Percentiles rank a stretch among this genome's conserved stretches.
Evolutionary conservation across 2,888 invertebrate genomes (phyloP).

Genomic region (Heterodera filipjevi): DNA sequence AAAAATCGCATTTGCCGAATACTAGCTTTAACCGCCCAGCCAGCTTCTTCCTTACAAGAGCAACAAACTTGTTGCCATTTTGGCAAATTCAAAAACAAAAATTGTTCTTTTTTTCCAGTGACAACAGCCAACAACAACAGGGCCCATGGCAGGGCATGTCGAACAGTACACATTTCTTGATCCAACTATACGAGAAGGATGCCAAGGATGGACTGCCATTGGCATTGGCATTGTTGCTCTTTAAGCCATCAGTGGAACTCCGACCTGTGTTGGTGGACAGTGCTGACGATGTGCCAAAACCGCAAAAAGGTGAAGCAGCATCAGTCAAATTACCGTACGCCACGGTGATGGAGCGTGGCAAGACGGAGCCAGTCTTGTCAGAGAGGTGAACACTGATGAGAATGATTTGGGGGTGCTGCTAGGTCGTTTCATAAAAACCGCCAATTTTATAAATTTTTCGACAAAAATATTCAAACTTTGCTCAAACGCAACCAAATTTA

Average conservation of each 20-base stretch:
- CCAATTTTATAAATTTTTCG: not conserved
- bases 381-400: conserved; percentile 20
- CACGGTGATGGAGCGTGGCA: conserved; percentile 3
- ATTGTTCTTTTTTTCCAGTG: not conserved
- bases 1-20: too few species aligned
- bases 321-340: conserved; percentile 17
- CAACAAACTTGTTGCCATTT: too few species aligned
- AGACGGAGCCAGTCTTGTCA: not conserved
- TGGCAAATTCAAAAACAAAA: too few species aligned
- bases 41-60: too few species aligned
- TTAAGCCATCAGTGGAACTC: conserved; percentile 20
- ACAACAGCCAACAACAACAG: not conserved
- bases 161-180: conserved; percentile 15
- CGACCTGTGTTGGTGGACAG: conserved; percentile 15
- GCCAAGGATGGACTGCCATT: conserved; percentile 16
- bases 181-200: conserved; percentile 15
- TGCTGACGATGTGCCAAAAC: conserved; percentile 8
- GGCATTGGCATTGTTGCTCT: conserved; percentile 16
- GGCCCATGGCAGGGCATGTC: conserved; percentile 18
- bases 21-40: too few species aligned
- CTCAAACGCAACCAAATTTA: too few species aligned
- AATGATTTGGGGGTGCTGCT: too few species aligned
- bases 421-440: too few species aligned
- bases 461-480: too few species aligned
- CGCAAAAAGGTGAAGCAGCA: not conserved